A percentile compares a stretch with the other conserved stretches of the same genome.
Conservation (phyloP, 2,113 vertebrate species). For the Hemichromis elongatus region DNA sequence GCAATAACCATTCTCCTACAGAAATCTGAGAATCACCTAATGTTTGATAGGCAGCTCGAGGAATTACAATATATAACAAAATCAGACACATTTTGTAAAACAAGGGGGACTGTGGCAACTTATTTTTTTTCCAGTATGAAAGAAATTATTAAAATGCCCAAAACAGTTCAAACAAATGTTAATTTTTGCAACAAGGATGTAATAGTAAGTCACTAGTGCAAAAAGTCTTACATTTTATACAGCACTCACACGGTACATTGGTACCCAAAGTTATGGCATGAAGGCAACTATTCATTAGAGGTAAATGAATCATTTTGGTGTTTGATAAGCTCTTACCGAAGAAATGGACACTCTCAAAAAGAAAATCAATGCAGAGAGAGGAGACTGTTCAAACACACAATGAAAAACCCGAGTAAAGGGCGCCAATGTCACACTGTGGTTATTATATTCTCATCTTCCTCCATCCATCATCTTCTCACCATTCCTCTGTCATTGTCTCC, state of each 20-base stretch:
- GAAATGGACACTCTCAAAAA: not conserved
- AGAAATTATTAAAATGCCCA: not conserved
- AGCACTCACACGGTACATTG: too few relatives aligned
- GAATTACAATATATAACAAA: not conserved
- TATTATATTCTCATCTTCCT: slow-evolving; percentile 28
- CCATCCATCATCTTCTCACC: slow-evolving; percentile 5
- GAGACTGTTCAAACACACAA: not conserved
- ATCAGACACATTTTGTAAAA: not conserved
- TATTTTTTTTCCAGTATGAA: not conserved
- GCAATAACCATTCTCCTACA: too few relatives aligned
- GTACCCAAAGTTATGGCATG: not conserved
- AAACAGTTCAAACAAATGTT: not conserved
- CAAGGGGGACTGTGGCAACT: not conserved
- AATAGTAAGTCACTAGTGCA: not conserved
- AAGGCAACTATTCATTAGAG: not conserved
- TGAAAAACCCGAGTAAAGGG: not conserved
- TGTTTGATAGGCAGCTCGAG: not conserved
- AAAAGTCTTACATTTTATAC: not conserved
- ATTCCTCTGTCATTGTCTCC: not conserved
- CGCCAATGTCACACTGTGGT: not conserved
- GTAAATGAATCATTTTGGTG: not conserved
- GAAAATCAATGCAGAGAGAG: not conserved
- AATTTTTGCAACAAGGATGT: not conserved
- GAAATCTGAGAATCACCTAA: too few relatives aligned
- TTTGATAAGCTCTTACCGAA: not conserved